phyloP scores from a whole-genome alignment of 2,113 vertebrate species.

The Scophthalmus maximus region DNA sequence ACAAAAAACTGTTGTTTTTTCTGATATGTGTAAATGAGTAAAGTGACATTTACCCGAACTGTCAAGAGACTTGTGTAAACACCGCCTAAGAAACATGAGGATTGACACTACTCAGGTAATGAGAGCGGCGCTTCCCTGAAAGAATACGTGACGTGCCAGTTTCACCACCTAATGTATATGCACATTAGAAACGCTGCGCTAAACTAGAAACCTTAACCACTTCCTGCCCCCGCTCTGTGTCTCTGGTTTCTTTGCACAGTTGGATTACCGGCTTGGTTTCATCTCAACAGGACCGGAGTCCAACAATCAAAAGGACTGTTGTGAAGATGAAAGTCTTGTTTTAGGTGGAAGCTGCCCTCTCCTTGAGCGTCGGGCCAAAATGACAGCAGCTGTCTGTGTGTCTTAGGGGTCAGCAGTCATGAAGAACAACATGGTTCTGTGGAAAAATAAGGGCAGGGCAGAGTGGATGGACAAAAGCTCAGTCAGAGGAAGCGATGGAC shows the following conservation, averaged over 20 bases:
- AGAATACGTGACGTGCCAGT: background rate
- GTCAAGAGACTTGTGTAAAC: slow-evolving; percentile 9
- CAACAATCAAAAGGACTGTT: slow-evolving; percentile 40
- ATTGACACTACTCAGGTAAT: background rate
- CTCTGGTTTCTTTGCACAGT: slow-evolving; percentile 16
- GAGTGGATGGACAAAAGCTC: slow-evolving; percentile 49
- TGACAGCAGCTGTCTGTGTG: slow-evolving; percentile 57
- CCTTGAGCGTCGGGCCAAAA: slow-evolving; percentile 41
- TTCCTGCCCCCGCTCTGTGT: background rate
- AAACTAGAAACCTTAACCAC: slow-evolving; percentile 12
- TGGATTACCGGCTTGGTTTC: slow-evolving; percentile 52
- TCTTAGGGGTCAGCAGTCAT: slow-evolving; percentile 42
- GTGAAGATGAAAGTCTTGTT: slow-evolving; percentile 73
- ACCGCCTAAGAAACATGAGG: background rate
- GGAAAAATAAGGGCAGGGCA: slow-evolving; percentile 5
- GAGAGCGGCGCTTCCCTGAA: background rate
- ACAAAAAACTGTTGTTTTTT: no score
- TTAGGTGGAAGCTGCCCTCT: slow-evolving; percentile 63
- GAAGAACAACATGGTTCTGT: slow-evolving; percentile 46
- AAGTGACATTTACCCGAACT: slow-evolving; percentile 17
- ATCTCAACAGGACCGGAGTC: slow-evolving; percentile 16
- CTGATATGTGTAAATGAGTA: background rate
- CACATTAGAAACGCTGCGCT: background rate
- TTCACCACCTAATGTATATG: background rate
- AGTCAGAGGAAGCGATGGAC: slow-evolving; percentile 44